Evolutionary conservation across 2,797 vertebrate genomes (phyloP).

Genomic region (Rhinella marina): DNA sequence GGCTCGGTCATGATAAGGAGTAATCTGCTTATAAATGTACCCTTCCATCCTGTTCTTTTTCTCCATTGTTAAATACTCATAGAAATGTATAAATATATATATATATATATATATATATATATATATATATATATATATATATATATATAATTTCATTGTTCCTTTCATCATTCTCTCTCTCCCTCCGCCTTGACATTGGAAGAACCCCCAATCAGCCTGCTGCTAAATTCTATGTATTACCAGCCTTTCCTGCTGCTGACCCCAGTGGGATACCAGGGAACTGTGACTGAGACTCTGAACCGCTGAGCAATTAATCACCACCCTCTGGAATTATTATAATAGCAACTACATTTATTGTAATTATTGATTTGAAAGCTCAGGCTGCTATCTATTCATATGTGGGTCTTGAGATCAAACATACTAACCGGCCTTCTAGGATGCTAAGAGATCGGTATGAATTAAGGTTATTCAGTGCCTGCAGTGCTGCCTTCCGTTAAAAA

Average conservation of each 20-base stretch:
- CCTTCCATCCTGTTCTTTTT: not conserved
- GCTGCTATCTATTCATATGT: slow-evolving; percentile 51
- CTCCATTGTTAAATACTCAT: not conserved
- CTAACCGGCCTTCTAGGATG: slow-evolving; percentile 45
- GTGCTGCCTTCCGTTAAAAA: slow-evolving; percentile 26
- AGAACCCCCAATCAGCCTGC: slow-evolving; percentile 44
- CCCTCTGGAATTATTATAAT: slow-evolving; percentile 61
- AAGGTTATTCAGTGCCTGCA: slow-evolving; percentile 41
- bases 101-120: not conserved
- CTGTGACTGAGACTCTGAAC: slow-evolving; percentile 51
- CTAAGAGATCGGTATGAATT: slow-evolving; percentile 5
- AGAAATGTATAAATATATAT: not conserved
- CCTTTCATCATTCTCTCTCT: slow-evolving; percentile 11
- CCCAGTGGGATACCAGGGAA: slow-evolving; percentile 52
- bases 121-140: too few relatives aligned
- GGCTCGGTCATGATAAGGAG: too few relatives aligned
- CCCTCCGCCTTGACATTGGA: slow-evolving; percentile 10
- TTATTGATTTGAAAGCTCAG: slow-evolving; percentile 59
- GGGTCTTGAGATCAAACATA: slow-evolving; percentile 45
- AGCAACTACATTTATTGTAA: slow-evolving; percentile 61
- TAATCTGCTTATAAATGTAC: not conserved
- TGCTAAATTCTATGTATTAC: slow-evolving; percentile 62
- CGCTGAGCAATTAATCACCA: slow-evolving; percentile 59
- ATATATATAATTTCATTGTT: not conserved
- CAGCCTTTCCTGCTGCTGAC: slow-evolving; percentile 55